A percentile compares a stretch with the other conserved stretches of the same genome.
Conservation (phyloP, 92 coral and sea anemone species). For the Desmophyllum pertusum region DNA sequence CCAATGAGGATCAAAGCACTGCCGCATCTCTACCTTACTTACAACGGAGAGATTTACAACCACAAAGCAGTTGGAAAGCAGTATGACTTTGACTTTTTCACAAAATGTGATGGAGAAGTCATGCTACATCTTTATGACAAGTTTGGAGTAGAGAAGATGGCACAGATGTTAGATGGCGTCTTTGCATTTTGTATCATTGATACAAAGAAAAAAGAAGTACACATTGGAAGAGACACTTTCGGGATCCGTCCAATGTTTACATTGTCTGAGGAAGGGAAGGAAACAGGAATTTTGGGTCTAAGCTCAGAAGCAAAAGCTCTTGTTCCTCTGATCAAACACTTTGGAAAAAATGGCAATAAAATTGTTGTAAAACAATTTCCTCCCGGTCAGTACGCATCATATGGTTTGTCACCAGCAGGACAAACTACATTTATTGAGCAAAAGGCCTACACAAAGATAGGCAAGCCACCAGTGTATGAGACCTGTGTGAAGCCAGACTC, state of each 20-base stretch:
- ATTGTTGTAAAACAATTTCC: slow-evolving; percentile 78
- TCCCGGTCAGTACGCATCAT: slow-evolving; percentile 89
- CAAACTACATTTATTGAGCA: slow-evolving; percentile 60
- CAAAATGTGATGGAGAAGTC: slow-evolving; percentile 92
- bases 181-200: slow-evolving; percentile 93
- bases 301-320: slow-evolving; percentile 94
- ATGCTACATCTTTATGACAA: slow-evolving; percentile 86
- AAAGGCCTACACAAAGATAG: slow-evolving; percentile 84
- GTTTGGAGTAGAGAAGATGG: slow-evolving; percentile 88
- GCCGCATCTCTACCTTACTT: slow-evolving; percentile 82
- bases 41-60: slow-evolving; percentile 96
- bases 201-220: slow-evolving; percentile 77
- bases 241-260: slow-evolving; percentile 95
- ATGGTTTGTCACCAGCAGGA: slow-evolving; percentile 69
- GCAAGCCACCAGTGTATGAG: slow-evolving; percentile 94
- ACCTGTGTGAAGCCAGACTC: slow-evolving; percentile 65
- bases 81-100: slow-evolving; percentile 76
- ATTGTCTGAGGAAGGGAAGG: slow-evolving; percentile 56
- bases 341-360: slow-evolving; percentile 73
- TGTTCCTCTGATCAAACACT: slow-evolving; percentile 68
- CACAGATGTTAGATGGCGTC: slow-evolving; percentile 92
- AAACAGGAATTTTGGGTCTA: slow-evolving; percentile 70
- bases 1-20: slow-evolving; percentile 82
- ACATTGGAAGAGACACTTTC: slow-evolving; percentile 93
- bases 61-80: slow-evolving; percentile 79